Evolutionary conservation across 2,113 vertebrate species (phyloP), one percentile per base, ranked within the genome.

Genomic region (Lepisosteus oculatus): DNA sequence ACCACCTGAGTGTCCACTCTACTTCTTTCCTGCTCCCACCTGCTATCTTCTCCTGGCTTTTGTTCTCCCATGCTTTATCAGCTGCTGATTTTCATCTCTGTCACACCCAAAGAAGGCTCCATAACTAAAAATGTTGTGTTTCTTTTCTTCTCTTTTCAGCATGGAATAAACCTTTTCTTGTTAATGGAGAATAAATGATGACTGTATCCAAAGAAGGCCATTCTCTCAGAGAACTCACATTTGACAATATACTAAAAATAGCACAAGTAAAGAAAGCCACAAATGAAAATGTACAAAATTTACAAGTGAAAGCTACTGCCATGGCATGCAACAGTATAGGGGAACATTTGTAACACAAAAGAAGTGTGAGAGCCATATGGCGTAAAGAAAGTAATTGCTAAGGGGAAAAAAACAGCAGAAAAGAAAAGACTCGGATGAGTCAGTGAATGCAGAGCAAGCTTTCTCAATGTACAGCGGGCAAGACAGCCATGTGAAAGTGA

Each of bases 391-490:
- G 5, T 9, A 6, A 9, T 51, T 5, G 47, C 5, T 5, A 51
- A 51, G 9, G 9, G 5, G 5, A 51, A 51, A 51, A 5, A 5
- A 6, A 51, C 5, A 51, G 1, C 5, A 9, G 47, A 9, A 51
- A 54, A 14, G 41, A 71, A 70, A 57, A 29, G 42, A 72, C 14
- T 56, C 62, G n/a, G 41, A 66, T 14, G 61, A 43, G 5, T 43
- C 17, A 14, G 61, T 43, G 51, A 17, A 65, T 7, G 62, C 29
- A 29, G 29, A 29, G 29, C 29, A 29, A 1, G 29, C 56, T 6
- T 72, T 72, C 29, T 65, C 47, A 41, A 72, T 65, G 70, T 14
- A 65, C 13, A 65, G 8, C 61, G 13, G 65, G 14, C 12, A 44
- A 64, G 62, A 72, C 11, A 63, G 43, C 12, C 47, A 41, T 47